Percentiles rank a stretch among this genome's conserved stretches.
Evolutionary conservation across 2,797 vertebrate genomes (phyloP).

Genomic region (Onychomys arenicola): DNA sequence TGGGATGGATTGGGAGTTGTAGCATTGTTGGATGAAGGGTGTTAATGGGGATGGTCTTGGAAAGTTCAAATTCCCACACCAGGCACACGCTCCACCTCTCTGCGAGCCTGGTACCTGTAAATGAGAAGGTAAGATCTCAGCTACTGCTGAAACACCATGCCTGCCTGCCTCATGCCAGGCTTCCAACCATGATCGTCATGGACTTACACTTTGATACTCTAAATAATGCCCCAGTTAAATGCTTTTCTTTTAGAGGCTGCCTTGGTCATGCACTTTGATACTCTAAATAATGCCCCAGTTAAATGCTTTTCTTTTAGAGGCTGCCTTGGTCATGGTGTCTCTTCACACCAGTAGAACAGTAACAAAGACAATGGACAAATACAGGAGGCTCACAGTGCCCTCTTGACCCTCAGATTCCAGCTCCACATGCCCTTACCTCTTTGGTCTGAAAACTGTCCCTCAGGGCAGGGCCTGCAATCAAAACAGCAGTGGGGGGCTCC

Average conservation of each 20-base stretch:
- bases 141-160: too few species aligned
- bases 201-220: too few species aligned
- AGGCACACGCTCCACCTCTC: background rate
- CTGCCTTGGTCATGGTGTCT: background rate
- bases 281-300: background rate
- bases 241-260: background rate
- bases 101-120: background rate
- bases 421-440: slow-evolving; percentile 78
- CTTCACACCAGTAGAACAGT: background rate
- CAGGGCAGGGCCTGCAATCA: slow-evolving; percentile 87
- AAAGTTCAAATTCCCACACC: background rate
- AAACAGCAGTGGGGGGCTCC: slow-evolving; percentile 88
- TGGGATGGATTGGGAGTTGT: background rate
- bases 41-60: background rate
- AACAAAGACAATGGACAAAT: background rate
- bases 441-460: slow-evolving; percentile 87
- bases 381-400: background rate
- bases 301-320: background rate
- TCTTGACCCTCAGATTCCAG: too few species aligned
- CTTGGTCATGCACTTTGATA: background rate
- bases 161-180: background rate
- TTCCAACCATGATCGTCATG: background rate
- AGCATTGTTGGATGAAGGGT: background rate
- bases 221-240: background rate
- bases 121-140: background rate